Percentiles rank a stretch among this genome's conserved stretches.
These are phyloP conservation scores for Capromys pilorides DNA, from an alignment of 2,797 vertebrate species.

Conservation along the genomic window DNA sequence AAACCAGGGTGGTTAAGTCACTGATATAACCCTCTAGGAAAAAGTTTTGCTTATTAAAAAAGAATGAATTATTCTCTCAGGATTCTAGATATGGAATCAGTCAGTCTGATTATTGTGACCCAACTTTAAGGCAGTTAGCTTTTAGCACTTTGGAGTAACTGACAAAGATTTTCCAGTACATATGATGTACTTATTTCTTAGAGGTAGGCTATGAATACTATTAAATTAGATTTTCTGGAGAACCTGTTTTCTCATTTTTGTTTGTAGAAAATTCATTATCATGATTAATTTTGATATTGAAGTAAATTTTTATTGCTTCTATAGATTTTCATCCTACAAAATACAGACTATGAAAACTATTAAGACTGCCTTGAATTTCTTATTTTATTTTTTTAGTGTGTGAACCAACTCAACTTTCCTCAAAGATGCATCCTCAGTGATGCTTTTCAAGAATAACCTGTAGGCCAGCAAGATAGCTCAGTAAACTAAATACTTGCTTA, in stretches of 20 bases:
- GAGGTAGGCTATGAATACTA: background rate
- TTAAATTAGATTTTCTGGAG: constrained; percentile 33
- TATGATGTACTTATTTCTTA: background rate
- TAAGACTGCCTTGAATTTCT: constrained; percentile 31
- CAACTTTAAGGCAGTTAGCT: background rate
- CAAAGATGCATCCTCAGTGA: background rate
- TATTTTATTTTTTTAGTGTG: constrained; percentile 26
- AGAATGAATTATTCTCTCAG: constrained; percentile 3
- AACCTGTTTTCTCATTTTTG: background rate
- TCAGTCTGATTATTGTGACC: background rate
- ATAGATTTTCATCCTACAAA: constrained; percentile 33
- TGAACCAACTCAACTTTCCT: constrained; percentile 51
- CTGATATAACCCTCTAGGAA: background rate
- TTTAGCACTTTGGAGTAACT: constrained; percentile 39
- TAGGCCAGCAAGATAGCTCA: background rate
- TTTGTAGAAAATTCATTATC: constrained; percentile 35
- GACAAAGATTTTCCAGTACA: constrained; percentile 2
- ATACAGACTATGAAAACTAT: background rate
- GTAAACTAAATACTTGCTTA: too few species aligned
- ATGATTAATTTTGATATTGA: constrained; percentile 47
- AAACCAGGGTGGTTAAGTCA: background rate
- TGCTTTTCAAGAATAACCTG: constrained; percentile 12
- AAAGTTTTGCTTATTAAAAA: constrained; percentile 42
- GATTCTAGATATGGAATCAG: background rate
- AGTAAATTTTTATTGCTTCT: constrained; percentile 28